A percentile compares a stretch with the other conserved stretches of the same genome.
Conservation (phyloP, 2,888 invertebrate genomes). For the Thymelicus sylvestris region DNA sequence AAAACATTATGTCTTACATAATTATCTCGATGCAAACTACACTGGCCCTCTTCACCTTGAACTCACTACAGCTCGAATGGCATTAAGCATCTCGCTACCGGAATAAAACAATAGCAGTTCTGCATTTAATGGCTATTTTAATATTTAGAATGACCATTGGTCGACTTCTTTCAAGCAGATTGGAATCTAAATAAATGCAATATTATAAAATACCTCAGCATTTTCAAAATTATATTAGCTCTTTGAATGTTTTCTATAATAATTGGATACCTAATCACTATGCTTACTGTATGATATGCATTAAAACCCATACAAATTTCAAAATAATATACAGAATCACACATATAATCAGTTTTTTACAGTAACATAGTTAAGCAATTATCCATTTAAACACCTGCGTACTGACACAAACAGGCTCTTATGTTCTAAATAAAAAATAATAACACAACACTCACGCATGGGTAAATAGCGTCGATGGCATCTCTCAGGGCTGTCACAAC, state of each 20-base stretch:
- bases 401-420: too few relatives aligned
- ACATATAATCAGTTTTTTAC: too few relatives aligned
- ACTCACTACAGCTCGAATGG: constrained; percentile 4
- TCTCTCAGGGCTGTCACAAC: constrained; percentile 95
- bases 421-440: neutral
- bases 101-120: neutral
- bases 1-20: neutral
- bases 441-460: constrained; percentile 85
- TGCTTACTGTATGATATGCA: too few relatives aligned
- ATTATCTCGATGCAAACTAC: constrained; percentile 5
- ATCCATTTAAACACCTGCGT: too few relatives aligned
- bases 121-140: neutral
- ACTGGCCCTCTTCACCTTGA: constrained; percentile 16
- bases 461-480: constrained; percentile 95
- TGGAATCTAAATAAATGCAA: neutral
- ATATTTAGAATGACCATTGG: neutral
- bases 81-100: neutral
- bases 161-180: neutral
- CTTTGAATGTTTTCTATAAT: too few relatives aligned
- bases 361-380: too few relatives aligned
- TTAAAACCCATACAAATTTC: too few relatives aligned
- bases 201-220: too few relatives aligned
- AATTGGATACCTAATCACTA: too few relatives aligned
- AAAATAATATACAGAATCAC: neutral
- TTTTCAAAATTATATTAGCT: too few relatives aligned